Conservation (phyloP, 2,797 vertebrate genomes). For the Micromesistius poutassou region DNA sequence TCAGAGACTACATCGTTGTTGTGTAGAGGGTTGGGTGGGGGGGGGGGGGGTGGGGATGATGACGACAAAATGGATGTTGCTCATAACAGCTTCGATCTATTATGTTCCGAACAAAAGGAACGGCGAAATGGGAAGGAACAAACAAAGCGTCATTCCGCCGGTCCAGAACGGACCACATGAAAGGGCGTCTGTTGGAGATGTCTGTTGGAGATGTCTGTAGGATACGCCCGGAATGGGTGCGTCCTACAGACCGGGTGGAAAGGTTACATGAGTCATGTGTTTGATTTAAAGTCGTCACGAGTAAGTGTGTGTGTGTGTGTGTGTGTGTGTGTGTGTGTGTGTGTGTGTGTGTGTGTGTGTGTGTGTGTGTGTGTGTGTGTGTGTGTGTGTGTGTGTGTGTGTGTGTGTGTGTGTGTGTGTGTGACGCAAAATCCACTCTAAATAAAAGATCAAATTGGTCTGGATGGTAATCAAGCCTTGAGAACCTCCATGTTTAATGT, state of each 20-base stretch:
- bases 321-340: too few species aligned
- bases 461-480: conserved; percentile 1
- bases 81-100: not conserved
- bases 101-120: not conserved
- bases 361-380: not conserved
- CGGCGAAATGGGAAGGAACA: not conserved
- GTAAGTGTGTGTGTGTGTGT: not conserved
- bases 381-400: not conserved
- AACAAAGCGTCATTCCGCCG: conserved; percentile 7
- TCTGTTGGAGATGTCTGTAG: conserved; percentile 1
- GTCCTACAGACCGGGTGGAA: not conserved
- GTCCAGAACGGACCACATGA: conserved; percentile 1
- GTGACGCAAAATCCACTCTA: not conserved
- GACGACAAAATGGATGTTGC: not conserved
- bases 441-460: not conserved
- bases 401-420: not conserved
- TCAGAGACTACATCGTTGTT: not conserved
- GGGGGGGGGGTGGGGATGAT: not conserved
- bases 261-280: not conserved
- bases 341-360: not conserved
- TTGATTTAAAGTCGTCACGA: not conserved
- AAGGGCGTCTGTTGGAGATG: not conserved
- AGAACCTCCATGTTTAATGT: conserved; percentile 33
- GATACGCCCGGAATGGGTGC: not conserved
- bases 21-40: not conserved